These are phyloP conservation scores for Bovichtus variegatus DNA, from an alignment of 2,797 vertebrate genomes.

Conservation along the genomic window DNA sequence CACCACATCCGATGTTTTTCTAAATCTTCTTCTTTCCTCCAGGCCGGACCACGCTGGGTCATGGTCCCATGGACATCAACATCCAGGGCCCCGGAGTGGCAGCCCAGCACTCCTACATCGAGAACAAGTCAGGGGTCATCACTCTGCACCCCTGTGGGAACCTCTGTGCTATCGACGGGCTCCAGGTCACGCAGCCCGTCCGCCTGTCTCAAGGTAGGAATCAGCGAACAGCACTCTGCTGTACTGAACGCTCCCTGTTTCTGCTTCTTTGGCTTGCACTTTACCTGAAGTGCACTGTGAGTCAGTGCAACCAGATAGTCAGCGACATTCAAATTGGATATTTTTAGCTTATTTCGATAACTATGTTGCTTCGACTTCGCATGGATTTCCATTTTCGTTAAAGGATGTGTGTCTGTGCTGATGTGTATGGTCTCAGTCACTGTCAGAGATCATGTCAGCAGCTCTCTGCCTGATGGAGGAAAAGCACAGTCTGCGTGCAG, in stretches of 20 bases:
- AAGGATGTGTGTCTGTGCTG: too few species aligned
- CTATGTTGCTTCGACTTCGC: not conserved
- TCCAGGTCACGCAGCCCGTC: conserved; percentile 83
- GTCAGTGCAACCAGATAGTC: not conserved
- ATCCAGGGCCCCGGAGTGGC: conserved; percentile 91
- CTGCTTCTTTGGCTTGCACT: not conserved
- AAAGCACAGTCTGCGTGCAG: too few species aligned
- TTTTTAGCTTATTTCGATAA: not conserved
- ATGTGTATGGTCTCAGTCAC: conserved; percentile 1
- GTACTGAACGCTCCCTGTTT: not conserved
- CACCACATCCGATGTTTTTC: not conserved
- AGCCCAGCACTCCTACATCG: conserved; percentile 93
- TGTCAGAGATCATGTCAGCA: conserved; percentile 25
- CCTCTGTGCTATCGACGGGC: conserved; percentile 89
- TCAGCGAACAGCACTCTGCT: not conserved
- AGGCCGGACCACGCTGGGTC: conserved; percentile 92
- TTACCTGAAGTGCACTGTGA: not conserved
- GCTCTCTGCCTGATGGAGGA: conserved; percentile 1
- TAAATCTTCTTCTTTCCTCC: not conserved
- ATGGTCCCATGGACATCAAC: conserved; percentile 87
- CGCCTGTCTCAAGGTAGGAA: conserved; percentile 93
- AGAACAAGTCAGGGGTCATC: conserved; percentile 89
- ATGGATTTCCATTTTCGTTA: conserved; percentile 4
- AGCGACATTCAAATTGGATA: not conserved
- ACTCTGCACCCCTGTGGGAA: conserved; percentile 93